Evolutionary conservation across 2,797 vertebrate species (phyloP), one percentile per base, ranked within the genome.

Genomic region (Anguilla megastoma): DNA sequence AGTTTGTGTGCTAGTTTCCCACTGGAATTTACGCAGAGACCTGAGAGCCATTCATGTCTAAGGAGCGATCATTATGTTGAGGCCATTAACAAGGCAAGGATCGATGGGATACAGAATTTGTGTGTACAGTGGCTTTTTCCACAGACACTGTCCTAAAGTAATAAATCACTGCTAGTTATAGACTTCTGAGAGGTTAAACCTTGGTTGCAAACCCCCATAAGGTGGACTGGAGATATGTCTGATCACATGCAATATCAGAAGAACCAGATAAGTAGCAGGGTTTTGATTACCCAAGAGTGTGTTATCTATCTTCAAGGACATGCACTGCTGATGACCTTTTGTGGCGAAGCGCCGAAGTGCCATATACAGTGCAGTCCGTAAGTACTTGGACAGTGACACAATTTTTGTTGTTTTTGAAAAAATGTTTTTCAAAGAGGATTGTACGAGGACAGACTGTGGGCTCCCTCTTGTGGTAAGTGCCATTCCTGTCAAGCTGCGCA

Each of bases 231-330:
- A 82, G 45, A 82, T 50, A 82, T 21, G 30, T 84, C 83, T 56
- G 83, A 84, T 54, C 50, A 56, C 12, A 58, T 84, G 27, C 48
- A 84, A 84, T 54, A 58, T 84, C 83, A 56, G 83, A 82, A n/a
- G 79, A 82, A 82, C 21, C 79, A 82, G 79, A 82, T 82, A 82
- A 82, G 45, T 24, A 33, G 45, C 41, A 82, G 41, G 79, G 36
- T 45, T 79, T 82, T 50, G 7, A 82, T 82, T 82, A 50, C 79
- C 21, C 45, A 48, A 79, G 74, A 79, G 79, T 24, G 33, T 2
- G 41, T 74, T 86, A 86, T 52, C 85, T 12, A 16, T 74, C 41
- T 48, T 45, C 48, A 71, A 86, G 85, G 66, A 86, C 85, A 54
- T n/a, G 27, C n/a, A 52, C 45, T 52, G 21, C n/a, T 27, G 45